phyloP scores from a whole-genome alignment of 2,797 vertebrate genomes.

The Luscinia megarhynchos region DNA sequence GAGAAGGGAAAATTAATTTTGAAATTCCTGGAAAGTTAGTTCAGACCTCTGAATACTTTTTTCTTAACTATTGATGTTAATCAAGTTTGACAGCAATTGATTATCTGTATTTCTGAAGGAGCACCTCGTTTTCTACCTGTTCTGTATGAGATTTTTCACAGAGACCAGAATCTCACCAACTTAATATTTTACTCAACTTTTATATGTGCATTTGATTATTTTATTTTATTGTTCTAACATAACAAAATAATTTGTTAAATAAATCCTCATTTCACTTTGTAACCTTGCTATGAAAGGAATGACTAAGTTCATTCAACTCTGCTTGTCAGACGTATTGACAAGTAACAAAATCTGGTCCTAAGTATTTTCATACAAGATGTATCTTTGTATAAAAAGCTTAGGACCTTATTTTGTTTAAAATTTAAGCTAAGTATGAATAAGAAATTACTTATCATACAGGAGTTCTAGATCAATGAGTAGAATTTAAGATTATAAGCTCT shows the following conservation, averaged over 20 bases:
- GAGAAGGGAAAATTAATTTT: not conserved
- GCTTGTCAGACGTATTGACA: not conserved
- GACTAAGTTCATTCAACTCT: not conserved
- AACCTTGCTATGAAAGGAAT: not conserved
- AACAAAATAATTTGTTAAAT: not conserved
- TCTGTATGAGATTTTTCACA: not conserved
- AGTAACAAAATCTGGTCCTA: not conserved
- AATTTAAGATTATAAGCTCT: not conserved
- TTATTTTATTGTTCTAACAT: not conserved
- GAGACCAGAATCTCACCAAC: not conserved
- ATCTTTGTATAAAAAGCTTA: not conserved
- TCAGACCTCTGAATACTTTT: not conserved
- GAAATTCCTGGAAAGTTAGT: not conserved
- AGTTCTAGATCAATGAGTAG: not conserved
- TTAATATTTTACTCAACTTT: not conserved
- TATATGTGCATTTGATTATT: rapidly evolving
- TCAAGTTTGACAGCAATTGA: not conserved
- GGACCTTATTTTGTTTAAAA: not conserved
- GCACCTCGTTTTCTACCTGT: not conserved
- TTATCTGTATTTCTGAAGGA: not conserved
- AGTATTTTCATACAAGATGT: not conserved
- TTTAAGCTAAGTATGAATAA: not conserved
- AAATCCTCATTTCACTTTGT: not conserved
- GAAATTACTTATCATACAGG: not conserved
- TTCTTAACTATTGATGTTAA: not conserved